phyloP scores from a whole-genome alignment of 2,113 vertebrate species.

The Sphyrna mokarran region DNA sequence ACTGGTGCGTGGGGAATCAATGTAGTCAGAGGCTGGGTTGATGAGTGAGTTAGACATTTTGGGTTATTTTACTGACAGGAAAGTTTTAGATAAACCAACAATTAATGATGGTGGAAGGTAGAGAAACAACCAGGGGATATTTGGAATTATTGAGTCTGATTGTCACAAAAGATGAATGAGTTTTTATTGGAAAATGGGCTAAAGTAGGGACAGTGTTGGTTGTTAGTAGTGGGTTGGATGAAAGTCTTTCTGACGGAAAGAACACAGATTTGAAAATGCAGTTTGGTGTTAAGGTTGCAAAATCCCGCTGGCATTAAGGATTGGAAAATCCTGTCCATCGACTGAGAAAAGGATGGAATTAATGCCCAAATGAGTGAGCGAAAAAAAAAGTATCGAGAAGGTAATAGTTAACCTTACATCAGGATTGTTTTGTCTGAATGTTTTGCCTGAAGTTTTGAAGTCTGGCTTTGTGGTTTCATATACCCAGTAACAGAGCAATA shows the following conservation, averaged over 20 bases:
- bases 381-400: too few species aligned
- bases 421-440: too few species aligned
- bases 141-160: background rate
- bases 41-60: background rate
- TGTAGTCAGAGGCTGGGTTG: too few species aligned
- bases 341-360: background rate
- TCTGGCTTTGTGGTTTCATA: too few species aligned
- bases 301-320: background rate
- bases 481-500: too few species aligned
- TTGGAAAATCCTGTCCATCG: too few species aligned
- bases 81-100: background rate
- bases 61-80: background rate
- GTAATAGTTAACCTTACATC: too few species aligned
- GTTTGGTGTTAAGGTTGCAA: background rate
- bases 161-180: background rate
- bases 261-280: background rate
- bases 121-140: background rate
- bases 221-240: background rate
- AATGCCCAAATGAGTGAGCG: background rate
- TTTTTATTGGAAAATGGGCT: background rate
- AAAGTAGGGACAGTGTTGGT: background rate
- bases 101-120: background rate
- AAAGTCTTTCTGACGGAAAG: background rate
- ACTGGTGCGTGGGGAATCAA: background rate
- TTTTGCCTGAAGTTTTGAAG: too few species aligned